phyloP scores from a whole-genome alignment of 2,797 vertebrate genomes.

The Echeneis naucrates region DNA sequence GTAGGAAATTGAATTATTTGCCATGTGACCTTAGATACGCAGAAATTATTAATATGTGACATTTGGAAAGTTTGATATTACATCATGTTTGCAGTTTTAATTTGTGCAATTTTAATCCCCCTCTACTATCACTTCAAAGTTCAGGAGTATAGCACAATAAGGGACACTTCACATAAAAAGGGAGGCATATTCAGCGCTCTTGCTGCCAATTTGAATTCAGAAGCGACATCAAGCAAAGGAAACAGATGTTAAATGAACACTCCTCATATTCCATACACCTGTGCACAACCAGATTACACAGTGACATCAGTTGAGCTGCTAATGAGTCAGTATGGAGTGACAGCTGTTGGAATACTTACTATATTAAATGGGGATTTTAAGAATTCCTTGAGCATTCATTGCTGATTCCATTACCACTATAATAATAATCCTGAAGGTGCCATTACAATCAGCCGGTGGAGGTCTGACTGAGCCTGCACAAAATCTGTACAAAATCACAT shows the following conservation, averaged over 20 bases:
- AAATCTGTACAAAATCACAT: neutral
- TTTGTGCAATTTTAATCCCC: neutral
- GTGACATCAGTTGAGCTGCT: conserved; percentile 32
- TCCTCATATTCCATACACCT: conserved; percentile 27
- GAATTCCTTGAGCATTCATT: neutral
- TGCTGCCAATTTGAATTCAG: conserved; percentile 5
- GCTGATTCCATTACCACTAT: conserved; percentile 4
- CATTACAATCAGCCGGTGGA: neutral
- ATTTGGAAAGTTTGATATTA: neutral
- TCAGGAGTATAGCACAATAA: neutral
- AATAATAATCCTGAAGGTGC: neutral
- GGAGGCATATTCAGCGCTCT: neutral
- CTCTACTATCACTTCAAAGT: neutral
- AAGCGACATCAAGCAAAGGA: neutral
- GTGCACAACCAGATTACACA: conserved; percentile 25
- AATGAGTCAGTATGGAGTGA: conserved; percentile 33
- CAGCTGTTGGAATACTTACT: conserved; percentile 33
- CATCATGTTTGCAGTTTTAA: neutral
- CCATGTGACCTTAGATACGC: no score
- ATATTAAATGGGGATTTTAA: conserved; percentile 18
- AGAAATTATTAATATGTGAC: no score
- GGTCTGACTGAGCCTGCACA: neutral
- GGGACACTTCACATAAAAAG: neutral
- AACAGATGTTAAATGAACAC: conserved; percentile 53
- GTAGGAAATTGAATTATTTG: neutral